Evolutionary conservation across 1,140 invertebrate genomes (phyloP).

Genomic region (Saccostrea cuccullata): DNA sequence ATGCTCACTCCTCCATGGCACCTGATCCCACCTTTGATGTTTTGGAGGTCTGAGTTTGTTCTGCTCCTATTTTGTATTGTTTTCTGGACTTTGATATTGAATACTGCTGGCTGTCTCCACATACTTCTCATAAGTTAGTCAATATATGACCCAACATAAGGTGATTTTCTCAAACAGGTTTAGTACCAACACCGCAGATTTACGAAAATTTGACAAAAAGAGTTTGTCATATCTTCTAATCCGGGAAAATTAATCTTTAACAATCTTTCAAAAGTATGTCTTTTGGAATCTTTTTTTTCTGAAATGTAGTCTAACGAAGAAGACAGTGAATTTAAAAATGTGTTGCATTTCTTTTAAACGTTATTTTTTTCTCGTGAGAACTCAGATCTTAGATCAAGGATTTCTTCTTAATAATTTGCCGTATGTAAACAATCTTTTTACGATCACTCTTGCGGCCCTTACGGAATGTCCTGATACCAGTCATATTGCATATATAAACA

Average conservation of each 20-base stretch:
- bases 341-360: background rate
- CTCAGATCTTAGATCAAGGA: background rate
- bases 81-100: no score
- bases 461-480: background rate
- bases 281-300: background rate
- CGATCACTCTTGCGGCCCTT: background rate
- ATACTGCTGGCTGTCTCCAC: no score
- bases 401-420: background rate
- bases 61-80: no score
- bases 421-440: background rate
- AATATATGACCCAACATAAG: no score
- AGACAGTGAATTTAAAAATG: background rate
- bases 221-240: no score
- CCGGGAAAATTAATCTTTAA: background rate
- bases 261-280: background rate
- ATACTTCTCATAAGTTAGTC: no score
- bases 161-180: no score
- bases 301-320: background rate
- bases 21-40: no score
- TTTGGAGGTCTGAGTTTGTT: no score
- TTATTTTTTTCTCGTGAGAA: conserved; percentile 5
- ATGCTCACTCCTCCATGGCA: no score
- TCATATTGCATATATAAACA: background rate
- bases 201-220: no score
- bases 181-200: no score